These are phyloP conservation scores for Phengaris arion DNA, from an alignment of 2,888 invertebrate genomes.

Conservation along the genomic window DNA sequence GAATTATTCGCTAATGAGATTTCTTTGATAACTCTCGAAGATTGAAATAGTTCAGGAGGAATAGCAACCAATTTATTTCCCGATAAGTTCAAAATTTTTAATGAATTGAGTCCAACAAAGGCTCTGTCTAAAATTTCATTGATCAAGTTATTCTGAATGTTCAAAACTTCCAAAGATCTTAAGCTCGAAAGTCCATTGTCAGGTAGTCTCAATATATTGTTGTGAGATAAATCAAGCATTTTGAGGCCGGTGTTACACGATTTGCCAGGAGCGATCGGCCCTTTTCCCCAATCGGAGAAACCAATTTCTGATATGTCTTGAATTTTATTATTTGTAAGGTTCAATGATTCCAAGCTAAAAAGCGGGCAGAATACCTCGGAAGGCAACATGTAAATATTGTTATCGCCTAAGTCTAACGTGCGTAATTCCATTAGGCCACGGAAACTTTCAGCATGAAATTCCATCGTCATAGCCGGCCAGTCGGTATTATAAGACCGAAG, in stretches of 20 bases:
- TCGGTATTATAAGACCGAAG: slow-evolving; percentile 87
- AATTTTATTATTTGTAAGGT: slow-evolving; percentile 87
- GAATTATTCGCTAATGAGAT: slow-evolving; percentile 89
- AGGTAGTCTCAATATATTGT: slow-evolving; percentile 84
- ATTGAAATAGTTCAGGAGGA: slow-evolving; percentile 88
- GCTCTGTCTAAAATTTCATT: slow-evolving; percentile 87
- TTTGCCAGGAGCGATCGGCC: slow-evolving; percentile 83
- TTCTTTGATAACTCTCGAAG: slow-evolving; percentile 84
- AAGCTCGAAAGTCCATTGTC: slow-evolving; percentile 86
- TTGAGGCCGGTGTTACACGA: slow-evolving; percentile 85
- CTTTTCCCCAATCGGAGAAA: slow-evolving; percentile 86
- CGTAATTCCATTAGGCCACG: slow-evolving; percentile 84
- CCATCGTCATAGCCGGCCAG: slow-evolving; percentile 89
- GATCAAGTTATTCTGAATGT: slow-evolving; percentile 87
- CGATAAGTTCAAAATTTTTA: slow-evolving; percentile 87
- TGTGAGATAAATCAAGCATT: slow-evolving; percentile 85
- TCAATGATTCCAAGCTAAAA: slow-evolving; percentile 83
- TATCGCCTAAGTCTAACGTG: slow-evolving; percentile 84
- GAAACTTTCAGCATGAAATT: slow-evolving; percentile 86
- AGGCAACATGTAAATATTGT: slow-evolving; percentile 87
- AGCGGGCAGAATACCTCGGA: slow-evolving; percentile 86
- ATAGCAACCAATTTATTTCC: slow-evolving; percentile 88
- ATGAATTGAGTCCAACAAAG: slow-evolving; percentile 83
- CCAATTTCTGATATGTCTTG: slow-evolving; percentile 87
- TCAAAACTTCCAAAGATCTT: slow-evolving; percentile 83